Conservation (phyloP, 2,888 invertebrate genomes). For the Acrocera orbiculus region DNA sequence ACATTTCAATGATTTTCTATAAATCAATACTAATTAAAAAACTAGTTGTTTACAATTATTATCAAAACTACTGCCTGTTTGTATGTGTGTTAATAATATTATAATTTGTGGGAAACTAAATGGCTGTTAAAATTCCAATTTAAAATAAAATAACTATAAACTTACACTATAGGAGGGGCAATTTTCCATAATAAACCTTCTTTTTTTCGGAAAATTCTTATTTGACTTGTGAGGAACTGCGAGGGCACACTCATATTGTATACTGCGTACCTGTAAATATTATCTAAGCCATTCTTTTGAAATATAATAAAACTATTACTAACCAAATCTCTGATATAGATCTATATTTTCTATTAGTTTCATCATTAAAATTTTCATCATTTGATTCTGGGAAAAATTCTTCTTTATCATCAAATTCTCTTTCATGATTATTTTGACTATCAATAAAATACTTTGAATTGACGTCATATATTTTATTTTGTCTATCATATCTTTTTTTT, state of each 20-base stretch:
- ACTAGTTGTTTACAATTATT: no score
- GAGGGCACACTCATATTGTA: constrained; percentile 21
- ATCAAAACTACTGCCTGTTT: no score
- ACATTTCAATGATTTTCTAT: no score
- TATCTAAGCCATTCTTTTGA: neutral
- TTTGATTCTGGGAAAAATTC: neutral
- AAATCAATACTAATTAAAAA: no score
- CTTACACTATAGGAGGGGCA: constrained; percentile 21
- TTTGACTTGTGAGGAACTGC: constrained; percentile 19
- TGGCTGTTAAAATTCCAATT: neutral
- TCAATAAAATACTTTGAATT: no score
- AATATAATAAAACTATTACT: constrained; percentile 1
- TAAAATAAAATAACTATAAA: constrained; percentile 1
- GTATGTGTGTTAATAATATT: neutral
- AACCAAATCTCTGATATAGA: constrained; percentile 17
- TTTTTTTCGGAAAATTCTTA: constrained; percentile 20
- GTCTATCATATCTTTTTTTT: no score
- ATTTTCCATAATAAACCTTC: constrained; percentile 21
- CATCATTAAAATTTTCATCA: neutral
- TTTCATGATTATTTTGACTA: neutral
- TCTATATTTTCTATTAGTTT: constrained; percentile 6
- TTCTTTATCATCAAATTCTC: neutral
- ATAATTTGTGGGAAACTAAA: neutral
- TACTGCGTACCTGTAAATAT: constrained; percentile 16
- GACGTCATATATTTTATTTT: no score